These are phyloP conservation scores for Xestoiulus laeticollis DNA, from an alignment of 2,888 invertebrate genomes.

Conservation along the genomic window DNA sequence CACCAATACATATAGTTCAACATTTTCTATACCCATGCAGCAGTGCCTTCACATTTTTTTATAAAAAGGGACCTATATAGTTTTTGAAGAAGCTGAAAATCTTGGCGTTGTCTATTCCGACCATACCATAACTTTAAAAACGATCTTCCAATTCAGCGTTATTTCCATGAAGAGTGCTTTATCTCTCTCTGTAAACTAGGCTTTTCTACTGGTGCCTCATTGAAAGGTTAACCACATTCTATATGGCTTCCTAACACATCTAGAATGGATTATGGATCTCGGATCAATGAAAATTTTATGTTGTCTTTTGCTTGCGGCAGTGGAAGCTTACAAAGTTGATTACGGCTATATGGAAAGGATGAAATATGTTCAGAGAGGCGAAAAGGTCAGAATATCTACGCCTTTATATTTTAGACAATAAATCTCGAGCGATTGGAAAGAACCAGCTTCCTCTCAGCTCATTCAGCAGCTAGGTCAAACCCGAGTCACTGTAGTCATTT, in stretches of 20 bases:
- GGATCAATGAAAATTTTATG: slow-evolving; percentile 26
- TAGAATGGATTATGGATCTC: slow-evolving; percentile 26
- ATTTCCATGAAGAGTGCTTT: slow-evolving; percentile 4
- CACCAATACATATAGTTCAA: no score
- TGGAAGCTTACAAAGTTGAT: slow-evolving; percentile 36
- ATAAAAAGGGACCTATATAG: background rate
- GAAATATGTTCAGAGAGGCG: slow-evolving; percentile 40
- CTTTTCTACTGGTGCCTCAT: slow-evolving; percentile 9
- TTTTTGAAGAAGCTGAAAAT: background rate
- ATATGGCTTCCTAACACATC: slow-evolving; percentile 13
- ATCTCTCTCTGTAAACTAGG: slow-evolving; percentile 18
- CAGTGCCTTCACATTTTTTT: background rate
- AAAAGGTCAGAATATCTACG: slow-evolving; percentile 42
- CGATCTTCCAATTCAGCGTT: slow-evolving; percentile 5
- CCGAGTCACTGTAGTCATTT: slow-evolving; percentile 40
- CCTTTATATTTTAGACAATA: slow-evolving; percentile 40
- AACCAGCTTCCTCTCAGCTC: slow-evolving; percentile 20
- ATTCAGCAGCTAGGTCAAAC: slow-evolving; percentile 26
- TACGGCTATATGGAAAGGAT: slow-evolving; percentile 44
- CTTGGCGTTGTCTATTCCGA: background rate
- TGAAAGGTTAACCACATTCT: slow-evolving; percentile 26
- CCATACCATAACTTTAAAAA: background rate
- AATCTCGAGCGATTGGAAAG: slow-evolving; percentile 40
- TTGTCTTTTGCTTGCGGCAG: slow-evolving; percentile 3
- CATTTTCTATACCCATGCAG: no score